A percentile compares a stretch with the other conserved stretches of the same genome.
Evolutionary conservation across 2,888 invertebrate species (phyloP).

Genomic region (Eledone cirrhosa): DNA sequence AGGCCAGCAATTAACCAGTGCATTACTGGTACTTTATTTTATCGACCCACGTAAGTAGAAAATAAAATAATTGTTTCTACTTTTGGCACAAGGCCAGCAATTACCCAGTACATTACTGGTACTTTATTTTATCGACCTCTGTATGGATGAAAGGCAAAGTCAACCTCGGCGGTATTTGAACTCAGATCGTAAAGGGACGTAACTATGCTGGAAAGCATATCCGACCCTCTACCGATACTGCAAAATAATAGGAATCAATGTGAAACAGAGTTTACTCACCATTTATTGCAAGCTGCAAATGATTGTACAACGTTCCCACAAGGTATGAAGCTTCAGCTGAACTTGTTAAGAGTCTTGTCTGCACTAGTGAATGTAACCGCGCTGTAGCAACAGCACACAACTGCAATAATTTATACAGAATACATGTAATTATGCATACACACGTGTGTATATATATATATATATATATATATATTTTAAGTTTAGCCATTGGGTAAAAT

Average conservation of each 20-base stretch:
- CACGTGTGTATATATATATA: not conserved
- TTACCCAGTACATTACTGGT: too few species aligned
- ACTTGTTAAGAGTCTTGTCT: constrained; percentile 71
- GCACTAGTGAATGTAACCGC: constrained; percentile 72
- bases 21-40: too few species aligned
- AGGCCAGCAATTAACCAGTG: too few species aligned
- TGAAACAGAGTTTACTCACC: constrained; percentile 41
- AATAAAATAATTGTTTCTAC: too few species aligned
- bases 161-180: too few species aligned
- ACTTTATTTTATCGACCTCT: too few species aligned
- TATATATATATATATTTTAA: not conserved
- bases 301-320: constrained; percentile 58
- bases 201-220: too few species aligned
- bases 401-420: constrained; percentile 52
- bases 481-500: not conserved
- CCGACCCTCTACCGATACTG: too few species aligned
- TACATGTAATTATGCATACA: not conserved
- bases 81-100: too few species aligned
- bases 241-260: not conserved
- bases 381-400: constrained; percentile 74
- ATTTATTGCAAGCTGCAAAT: constrained; percentile 53
- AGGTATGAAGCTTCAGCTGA: constrained; percentile 72
- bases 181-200: too few species aligned
- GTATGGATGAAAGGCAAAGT: too few species aligned
- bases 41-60: too few species aligned